Conservation (phyloP, 2,113 vertebrate genomes). For the Catharus fuscescens region DNA sequence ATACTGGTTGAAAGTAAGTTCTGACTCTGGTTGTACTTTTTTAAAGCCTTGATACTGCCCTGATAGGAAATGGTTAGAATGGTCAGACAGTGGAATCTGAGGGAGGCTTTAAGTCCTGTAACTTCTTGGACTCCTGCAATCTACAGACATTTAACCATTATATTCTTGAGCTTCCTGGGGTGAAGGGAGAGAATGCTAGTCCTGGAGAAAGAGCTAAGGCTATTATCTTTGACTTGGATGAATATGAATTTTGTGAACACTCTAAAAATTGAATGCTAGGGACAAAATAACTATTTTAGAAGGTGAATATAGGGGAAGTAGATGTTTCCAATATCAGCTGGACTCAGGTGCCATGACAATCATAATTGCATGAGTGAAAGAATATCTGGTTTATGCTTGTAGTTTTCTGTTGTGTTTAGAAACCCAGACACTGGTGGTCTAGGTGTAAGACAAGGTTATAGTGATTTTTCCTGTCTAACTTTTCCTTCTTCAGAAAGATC, state of each 20-base stretch:
- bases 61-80: rapidly evolving
- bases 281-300: rapidly evolving
- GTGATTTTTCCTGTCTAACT: not conserved
- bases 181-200: not conserved
- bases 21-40: not conserved
- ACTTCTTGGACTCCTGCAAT: not conserved
- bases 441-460: not conserved
- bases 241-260: not conserved
- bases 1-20: conserved; percentile 87
- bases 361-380: not conserved
- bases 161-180: not conserved
- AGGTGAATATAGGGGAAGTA: not conserved
- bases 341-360: not conserved
- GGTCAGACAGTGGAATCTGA: not conserved
- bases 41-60: not conserved
- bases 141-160: not conserved
- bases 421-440: not conserved
- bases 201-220: not conserved
- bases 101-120: not conserved
- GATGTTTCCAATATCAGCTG: not conserved
- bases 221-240: not conserved
- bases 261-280: not conserved
- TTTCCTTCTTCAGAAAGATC: not conserved
- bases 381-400: not conserved
- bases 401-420: not conserved